Conservation (phyloP, 2,113 vertebrate genomes). For the Loxodonta africana region DNA sequence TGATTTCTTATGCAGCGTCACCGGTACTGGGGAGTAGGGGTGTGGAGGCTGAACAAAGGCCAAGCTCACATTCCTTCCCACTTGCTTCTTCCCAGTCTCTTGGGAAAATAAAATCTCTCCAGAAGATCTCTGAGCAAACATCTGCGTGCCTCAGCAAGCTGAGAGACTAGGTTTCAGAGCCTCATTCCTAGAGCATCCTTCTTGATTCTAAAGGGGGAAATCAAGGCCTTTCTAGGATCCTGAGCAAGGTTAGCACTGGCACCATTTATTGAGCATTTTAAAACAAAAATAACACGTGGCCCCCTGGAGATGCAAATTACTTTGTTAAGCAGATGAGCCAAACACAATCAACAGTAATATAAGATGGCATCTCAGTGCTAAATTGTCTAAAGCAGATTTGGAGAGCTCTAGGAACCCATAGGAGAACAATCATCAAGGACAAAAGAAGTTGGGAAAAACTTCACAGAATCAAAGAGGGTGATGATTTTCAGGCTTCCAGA, state of each 20-base stretch:
- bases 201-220: neutral
- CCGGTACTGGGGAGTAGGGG: rapidly evolving
- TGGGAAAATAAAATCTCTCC: neutral
- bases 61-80: neutral
- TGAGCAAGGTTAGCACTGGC: neutral
- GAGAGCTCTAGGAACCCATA: rapidly evolving
- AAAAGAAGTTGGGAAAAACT: neutral
- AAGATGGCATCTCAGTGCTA: neutral
- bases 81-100: neutral
- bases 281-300: neutral
- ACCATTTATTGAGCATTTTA: neutral
- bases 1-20: neutral
- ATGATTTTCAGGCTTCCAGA: neutral
- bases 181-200: neutral
- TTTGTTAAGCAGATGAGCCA: conserved; percentile 37
- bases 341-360: neutral
- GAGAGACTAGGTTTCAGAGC: neutral
- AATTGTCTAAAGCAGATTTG: neutral
- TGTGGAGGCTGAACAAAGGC: neutral
- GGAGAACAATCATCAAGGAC: neutral
- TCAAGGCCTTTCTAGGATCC: conserved; percentile 5
- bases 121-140: neutral
- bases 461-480: neutral
- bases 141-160: neutral
- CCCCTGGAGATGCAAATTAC: neutral